Evolutionary conservation across 2,888 invertebrate species (phyloP).

Genomic region (Corythucha ciliata): DNA sequence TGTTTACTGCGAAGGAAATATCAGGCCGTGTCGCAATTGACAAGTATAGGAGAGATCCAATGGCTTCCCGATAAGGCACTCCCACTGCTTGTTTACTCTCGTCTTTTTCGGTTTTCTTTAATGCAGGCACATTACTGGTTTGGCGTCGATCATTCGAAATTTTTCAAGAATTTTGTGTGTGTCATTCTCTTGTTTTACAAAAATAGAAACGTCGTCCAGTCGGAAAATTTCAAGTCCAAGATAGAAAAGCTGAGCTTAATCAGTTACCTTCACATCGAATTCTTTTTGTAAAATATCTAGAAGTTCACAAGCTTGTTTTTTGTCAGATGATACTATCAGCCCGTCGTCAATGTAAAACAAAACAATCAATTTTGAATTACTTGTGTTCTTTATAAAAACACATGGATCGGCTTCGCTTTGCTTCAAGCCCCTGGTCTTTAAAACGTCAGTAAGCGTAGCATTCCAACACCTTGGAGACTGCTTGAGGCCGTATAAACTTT

Average conservation of each 20-base stretch:
- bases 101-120: slow-evolving; percentile 15
- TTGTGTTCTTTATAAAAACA: slow-evolving; percentile 27
- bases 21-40: slow-evolving; percentile 19
- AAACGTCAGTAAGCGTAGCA: background rate
- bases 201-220: slow-evolving; percentile 3
- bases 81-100: background rate
- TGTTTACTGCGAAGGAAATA: slow-evolving; percentile 21
- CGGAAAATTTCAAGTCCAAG: slow-evolving; percentile 32
- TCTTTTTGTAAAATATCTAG: slow-evolving; percentile 19
- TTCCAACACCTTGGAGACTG: slow-evolving; percentile 7
- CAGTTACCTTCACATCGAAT: slow-evolving; percentile 26
- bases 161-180: slow-evolving; percentile 15
- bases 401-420: slow-evolving; percentile 8
- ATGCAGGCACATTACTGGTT: slow-evolving; percentile 5
- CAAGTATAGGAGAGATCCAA: slow-evolving; percentile 19
- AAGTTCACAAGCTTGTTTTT: too few species aligned
- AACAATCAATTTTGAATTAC: slow-evolving; percentile 33
- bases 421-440: background rate
- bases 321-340: slow-evolving; percentile 32
- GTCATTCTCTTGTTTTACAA: slow-evolving; percentile 18
- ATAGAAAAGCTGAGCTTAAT: slow-evolving; percentile 27
- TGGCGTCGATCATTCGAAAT: slow-evolving; percentile 20
- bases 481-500: slow-evolving; percentile 39
- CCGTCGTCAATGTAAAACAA: slow-evolving; percentile 39
- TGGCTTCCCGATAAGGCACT: slow-evolving; percentile 16